Percentiles rank a stretch among this genome's conserved stretches.
Conservation (phyloP, 2,888 invertebrate genomes). For the Eurois occulta region DNA sequence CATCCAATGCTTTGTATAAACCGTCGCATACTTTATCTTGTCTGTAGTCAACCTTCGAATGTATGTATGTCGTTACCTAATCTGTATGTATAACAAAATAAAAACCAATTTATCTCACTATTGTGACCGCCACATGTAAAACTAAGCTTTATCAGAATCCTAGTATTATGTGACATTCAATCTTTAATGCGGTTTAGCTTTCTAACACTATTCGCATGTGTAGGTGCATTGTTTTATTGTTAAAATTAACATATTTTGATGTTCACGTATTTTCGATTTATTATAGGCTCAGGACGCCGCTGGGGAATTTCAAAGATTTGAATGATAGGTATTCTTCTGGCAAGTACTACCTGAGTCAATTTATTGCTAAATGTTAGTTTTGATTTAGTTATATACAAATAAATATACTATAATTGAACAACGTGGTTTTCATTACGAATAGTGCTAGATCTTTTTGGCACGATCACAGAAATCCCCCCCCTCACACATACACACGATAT, state of each 20-base stretch:
- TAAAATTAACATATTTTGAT: conserved; percentile 82
- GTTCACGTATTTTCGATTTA: conserved; percentile 83
- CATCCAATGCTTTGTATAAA: conserved; percentile 82
- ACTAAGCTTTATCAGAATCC: conserved; percentile 68
- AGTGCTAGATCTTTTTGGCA: not conserved
- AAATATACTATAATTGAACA: conserved; percentile 78
- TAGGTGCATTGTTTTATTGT: conserved; percentile 84
- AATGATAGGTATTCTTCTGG: conserved; percentile 77
- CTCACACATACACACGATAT: not conserved
- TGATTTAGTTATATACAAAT: conserved; percentile 86
- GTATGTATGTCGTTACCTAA: conserved; percentile 72
- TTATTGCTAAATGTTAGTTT: conserved; percentile 86
- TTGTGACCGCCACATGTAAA: conserved; percentile 65
- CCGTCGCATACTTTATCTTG: conserved; percentile 72
- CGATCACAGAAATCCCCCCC: not conserved
- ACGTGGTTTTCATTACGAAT: conserved; percentile 45
- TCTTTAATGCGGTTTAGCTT: conserved; percentile 73
- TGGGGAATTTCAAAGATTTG: conserved; percentile 76
- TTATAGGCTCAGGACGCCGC: conserved; percentile 78
- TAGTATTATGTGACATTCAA: conserved; percentile 66
- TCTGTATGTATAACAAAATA: conserved; percentile 75
- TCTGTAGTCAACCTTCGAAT: conserved; percentile 74
- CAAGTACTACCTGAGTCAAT: conserved; percentile 81
- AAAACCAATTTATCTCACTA: conserved; percentile 65
- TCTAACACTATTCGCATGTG: conserved; percentile 83